phyloP scores from a whole-genome alignment of 2,113 vertebrate species.

The Leptosomus discolor region DNA sequence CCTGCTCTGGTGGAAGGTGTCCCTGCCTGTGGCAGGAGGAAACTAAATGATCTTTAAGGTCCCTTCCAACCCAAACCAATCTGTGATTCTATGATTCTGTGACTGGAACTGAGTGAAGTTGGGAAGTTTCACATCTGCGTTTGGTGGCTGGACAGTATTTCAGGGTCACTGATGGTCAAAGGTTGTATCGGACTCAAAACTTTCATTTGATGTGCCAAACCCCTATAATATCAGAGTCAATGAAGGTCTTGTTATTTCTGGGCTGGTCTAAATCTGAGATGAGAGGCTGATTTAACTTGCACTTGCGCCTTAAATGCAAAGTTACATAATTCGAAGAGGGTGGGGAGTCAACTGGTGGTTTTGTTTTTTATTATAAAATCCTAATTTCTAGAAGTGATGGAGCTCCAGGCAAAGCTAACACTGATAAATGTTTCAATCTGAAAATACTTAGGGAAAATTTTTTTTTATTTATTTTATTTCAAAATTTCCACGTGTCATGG shows the following conservation, averaged over 20 bases:
- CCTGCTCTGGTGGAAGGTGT: no score
- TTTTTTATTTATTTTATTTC: slow-evolving; percentile 1
- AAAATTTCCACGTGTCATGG: not conserved
- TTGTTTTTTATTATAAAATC: not conserved
- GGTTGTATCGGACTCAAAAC: not conserved
- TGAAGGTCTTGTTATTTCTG: not conserved
- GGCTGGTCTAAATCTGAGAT: not conserved
- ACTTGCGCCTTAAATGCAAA: not conserved
- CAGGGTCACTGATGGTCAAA: not conserved
- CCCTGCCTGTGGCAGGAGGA: no score
- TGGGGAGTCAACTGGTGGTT: not conserved
- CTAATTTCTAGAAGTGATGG: not conserved
- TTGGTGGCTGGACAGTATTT: not conserved
- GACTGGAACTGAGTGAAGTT: not conserved
- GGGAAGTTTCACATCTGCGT: not conserved
- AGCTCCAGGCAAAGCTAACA: not conserved
- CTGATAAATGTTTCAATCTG: not conserved
- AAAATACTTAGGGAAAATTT: not conserved
- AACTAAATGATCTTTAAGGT: no score
- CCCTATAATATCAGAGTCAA: not conserved
- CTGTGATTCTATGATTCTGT: no score
- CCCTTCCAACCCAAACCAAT: no score
- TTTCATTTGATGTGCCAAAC: not conserved
- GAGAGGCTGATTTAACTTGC: not conserved
- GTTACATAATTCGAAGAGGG: not conserved